Evolutionary conservation across 1,140 invertebrate genomes (phyloP).

Genomic region (Grapholita molesta): DNA sequence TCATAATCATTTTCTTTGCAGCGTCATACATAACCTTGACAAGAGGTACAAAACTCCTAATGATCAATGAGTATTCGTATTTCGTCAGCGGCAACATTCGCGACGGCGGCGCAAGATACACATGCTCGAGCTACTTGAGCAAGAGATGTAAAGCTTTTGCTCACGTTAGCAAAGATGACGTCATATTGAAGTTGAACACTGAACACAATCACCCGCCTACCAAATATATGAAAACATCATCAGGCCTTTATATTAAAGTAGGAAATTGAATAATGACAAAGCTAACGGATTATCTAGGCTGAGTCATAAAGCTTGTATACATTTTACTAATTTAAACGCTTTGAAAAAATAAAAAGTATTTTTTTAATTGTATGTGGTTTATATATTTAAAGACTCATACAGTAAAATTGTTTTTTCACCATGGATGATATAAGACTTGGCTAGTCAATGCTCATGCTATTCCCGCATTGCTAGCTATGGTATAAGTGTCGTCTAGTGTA

Average conservation of each 20-base stretch:
- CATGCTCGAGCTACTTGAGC: slow-evolving; percentile 18
- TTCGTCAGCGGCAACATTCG: slow-evolving; percentile 21
- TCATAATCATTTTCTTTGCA: slow-evolving; percentile 23
- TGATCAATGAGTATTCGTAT: slow-evolving; percentile 24
- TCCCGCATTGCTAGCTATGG: no score
- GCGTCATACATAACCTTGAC: slow-evolving; percentile 25
- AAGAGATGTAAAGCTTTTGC: slow-evolving; percentile 26
- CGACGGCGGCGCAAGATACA: slow-evolving; percentile 22
- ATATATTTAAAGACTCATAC: no score
- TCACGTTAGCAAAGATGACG: slow-evolving; percentile 17
- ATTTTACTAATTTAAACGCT: no score
- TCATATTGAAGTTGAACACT: slow-evolving; percentile 17
- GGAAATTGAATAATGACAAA: no score
- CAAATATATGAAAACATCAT: not conserved
- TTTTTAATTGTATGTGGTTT: no score
- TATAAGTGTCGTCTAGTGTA: no score
- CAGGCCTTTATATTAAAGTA: not conserved
- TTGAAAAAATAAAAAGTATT: no score
- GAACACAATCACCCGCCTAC: slow-evolving; percentile 23
- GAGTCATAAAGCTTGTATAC: no score
- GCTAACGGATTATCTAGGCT: no score
- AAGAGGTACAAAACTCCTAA: slow-evolving; percentile 21
- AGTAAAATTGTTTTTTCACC: no score
- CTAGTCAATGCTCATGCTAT: no score
- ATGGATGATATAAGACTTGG: no score